phyloP scores from a whole-genome alignment of 2,113 vertebrate genomes.

The Heliornis fulica region DNA sequence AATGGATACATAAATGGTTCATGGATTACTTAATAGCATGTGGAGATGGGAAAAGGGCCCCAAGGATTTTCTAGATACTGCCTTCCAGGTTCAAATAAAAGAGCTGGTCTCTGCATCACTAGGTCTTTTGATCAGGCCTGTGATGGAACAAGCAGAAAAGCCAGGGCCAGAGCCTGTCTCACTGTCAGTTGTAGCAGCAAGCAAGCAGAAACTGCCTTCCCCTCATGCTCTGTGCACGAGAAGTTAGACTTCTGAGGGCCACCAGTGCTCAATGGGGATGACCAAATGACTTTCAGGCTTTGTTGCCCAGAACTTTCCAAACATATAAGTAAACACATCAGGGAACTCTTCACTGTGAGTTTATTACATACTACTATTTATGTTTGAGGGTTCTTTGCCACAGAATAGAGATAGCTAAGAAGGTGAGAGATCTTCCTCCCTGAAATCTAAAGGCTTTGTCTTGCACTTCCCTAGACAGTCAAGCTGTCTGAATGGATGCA shows the following conservation, averaged over 20 bases:
- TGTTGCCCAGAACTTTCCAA: not conserved
- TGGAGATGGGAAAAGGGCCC: not conserved
- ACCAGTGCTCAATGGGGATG: not conserved
- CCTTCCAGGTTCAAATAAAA: not conserved
- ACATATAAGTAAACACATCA: not conserved
- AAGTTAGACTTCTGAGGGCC: not conserved
- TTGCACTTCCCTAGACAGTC: not conserved
- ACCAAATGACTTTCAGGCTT: not conserved
- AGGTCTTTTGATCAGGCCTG: not conserved
- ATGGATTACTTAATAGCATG: not conserved
- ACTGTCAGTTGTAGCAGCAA: rapidly evolving
- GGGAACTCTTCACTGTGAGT: not conserved
- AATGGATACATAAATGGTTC: not conserved
- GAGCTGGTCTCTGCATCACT: not conserved
- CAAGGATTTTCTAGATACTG: not conserved
- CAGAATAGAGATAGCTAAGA: not conserved
- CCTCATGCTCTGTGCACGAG: not conserved
- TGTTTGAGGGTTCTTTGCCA: not conserved
- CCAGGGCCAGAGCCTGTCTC: not conserved
- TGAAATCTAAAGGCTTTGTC: not conserved
- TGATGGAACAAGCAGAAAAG: not conserved
- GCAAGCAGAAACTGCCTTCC: not conserved
- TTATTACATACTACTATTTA: no score
- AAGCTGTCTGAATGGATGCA: not conserved
- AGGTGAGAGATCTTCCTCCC: not conserved